These are phyloP conservation scores for Petrolisthes cinctipes DNA, from an alignment of 2,888 invertebrate species.

Conservation along the genomic window DNA sequence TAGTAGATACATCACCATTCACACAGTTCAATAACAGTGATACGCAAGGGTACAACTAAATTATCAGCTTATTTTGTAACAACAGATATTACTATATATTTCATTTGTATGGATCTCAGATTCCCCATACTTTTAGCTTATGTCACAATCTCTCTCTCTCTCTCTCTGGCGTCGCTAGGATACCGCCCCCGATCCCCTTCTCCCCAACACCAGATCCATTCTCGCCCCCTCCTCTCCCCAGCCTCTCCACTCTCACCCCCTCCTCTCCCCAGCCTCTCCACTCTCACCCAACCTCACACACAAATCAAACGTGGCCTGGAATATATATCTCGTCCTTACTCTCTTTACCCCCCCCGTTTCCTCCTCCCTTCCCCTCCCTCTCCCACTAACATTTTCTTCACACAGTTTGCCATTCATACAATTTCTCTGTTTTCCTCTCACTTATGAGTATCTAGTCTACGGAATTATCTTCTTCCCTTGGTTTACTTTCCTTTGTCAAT, in stretches of 20 bases:
- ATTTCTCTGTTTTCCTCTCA: too few species aligned
- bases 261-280: neutral
- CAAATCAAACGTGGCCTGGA: too few species aligned
- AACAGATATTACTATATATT: too few species aligned
- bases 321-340: neutral
- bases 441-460: too few species aligned
- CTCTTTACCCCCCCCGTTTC: neutral
- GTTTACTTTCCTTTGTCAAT: too few species aligned
- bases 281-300: neutral
- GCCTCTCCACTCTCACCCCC: neutral
- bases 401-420: too few species aligned
- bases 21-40: neutral
- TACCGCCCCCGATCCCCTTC: neutral
- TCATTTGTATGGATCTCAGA: too few species aligned
- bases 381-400: neutral
- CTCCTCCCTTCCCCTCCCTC: neutral
- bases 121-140: too few species aligned
- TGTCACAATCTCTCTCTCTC: neutral
- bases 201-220: neutral
- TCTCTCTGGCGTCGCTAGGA: neutral
- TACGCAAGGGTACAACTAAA: neutral
- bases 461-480: too few species aligned
- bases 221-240: neutral
- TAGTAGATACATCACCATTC: neutral
- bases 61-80: too few species aligned